Evolutionary conservation across 1,140 invertebrate species (phyloP).

Genomic region (Eumaeus atala): DNA sequence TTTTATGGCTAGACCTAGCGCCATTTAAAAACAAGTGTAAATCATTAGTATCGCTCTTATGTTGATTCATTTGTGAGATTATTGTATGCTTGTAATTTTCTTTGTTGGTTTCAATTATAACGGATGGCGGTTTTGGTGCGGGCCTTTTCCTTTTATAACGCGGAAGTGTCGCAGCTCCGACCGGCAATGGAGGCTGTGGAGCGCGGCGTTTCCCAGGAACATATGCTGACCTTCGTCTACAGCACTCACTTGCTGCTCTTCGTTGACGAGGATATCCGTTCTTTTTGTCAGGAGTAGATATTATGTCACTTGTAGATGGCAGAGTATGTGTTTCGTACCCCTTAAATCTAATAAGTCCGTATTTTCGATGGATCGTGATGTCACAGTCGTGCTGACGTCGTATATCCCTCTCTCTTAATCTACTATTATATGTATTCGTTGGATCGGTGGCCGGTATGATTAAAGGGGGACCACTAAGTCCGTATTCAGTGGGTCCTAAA

Average conservation of each 20-base stretch:
- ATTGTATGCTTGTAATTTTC: conserved; percentile 28
- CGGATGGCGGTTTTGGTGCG: conserved; percentile 49
- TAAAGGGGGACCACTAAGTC: conserved; percentile 44
- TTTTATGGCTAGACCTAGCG: conserved; percentile 1
- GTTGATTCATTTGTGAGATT: conserved; percentile 31
- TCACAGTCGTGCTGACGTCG: conserved; percentile 73
- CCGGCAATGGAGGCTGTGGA: conserved; percentile 11
- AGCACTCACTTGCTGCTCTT: conserved; percentile 74
- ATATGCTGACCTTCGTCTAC: conserved; percentile 74
- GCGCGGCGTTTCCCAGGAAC: conserved; percentile 84
- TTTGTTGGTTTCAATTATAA: conserved; percentile 29
- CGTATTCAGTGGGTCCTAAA: conserved; percentile 71
- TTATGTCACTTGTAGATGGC: background rate
- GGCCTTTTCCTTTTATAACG: conserved; percentile 49
- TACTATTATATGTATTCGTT: conserved; percentile 77
- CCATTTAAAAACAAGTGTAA: conserved; percentile 10
- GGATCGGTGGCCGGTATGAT: conserved; percentile 67
- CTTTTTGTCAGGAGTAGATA: background rate
- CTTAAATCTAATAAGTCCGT: conserved; percentile 75
- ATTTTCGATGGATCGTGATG: conserved; percentile 78
- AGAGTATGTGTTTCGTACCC: conserved; percentile 74
- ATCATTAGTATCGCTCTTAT: conserved; percentile 14
- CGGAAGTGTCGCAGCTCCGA: conserved; percentile 27
- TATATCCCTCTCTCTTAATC: conserved; percentile 76
- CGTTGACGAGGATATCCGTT: conserved; percentile 32